Base-by-base conservation (phyloP, 1,140 invertebrate genomes). In the Drosophila grimshawi region DNA sequence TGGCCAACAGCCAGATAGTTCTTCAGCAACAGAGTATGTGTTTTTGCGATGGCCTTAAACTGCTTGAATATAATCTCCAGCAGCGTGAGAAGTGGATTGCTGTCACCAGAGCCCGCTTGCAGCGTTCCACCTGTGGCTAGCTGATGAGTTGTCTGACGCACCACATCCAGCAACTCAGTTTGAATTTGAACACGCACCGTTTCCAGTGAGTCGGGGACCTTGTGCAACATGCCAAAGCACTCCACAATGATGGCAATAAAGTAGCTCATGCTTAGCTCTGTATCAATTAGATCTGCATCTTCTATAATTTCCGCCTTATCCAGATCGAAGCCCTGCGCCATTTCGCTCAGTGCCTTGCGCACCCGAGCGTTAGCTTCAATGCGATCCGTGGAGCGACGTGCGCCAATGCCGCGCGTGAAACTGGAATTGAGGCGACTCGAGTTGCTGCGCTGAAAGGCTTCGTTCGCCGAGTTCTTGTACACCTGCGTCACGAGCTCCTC, bases 221-320 rank as follows among this genome's bases (percentile, higher is more conserved):
- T 97, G 60, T 96, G 95, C 46, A 99, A 93, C 51, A 97, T 94
- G n/a, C 95, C 96, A 35, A 98, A 94, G 72, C 97, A 97, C 92
- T 98, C 97, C 3, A 98, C 95, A 33, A 98, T 94, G 78, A 98
- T 96, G 78, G 96, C 95, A 78, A 98, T 95, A 81, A 96, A 96
- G 81, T 96, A 94, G 76, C 94, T 94, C 39, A 94, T 93, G 91
- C 96, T 95, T 61, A 95, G 94, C 82, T 96, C 95, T 3, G 95
- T 95, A 92, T 96, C 95, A 19, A 92, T 77, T 29, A 93, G 86
- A 80, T 94, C 94, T 46, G 95, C 93, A 85, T 96, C 95, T 83
- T 96, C 96, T 30, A 94, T 93, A 29, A 95, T 92, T 64, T 94
- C 93, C 11, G 82, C 73, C 57, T 90, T 91, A 3, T 91, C 81